These are phyloP conservation scores for Synergus japonicus DNA, from an alignment of 2,888 invertebrate genomes.

Conservation along the genomic window DNA sequence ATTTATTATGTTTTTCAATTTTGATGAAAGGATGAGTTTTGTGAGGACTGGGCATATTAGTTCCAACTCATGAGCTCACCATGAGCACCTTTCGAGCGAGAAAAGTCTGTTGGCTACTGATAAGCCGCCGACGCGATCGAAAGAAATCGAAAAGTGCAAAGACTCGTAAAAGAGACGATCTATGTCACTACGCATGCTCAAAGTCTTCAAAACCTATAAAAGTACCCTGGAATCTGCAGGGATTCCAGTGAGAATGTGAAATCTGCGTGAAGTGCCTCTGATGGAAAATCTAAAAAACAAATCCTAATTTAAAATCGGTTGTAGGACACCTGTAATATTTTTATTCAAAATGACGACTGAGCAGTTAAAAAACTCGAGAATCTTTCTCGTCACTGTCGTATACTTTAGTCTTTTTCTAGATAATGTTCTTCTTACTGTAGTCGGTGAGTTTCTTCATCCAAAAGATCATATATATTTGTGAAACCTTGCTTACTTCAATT, in stretches of 20 bases:
- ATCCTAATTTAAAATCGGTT: neutral
- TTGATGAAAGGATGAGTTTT: neutral
- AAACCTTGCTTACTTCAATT: neutral
- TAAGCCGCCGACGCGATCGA: slow-evolving; percentile 68
- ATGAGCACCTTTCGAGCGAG: slow-evolving; percentile 51
- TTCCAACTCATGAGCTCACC: slow-evolving; percentile 66
- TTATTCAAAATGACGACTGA: slow-evolving; percentile 52
- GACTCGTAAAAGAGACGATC: slow-evolving; percentile 67
- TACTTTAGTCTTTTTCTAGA: slow-evolving; percentile 89
- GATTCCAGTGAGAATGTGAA: slow-evolving; percentile 68
- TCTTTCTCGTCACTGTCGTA: slow-evolving; percentile 80
- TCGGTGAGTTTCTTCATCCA: slow-evolving; percentile 83
- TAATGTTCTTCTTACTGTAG: slow-evolving; percentile 91
- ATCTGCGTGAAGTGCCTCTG: slow-evolving; percentile 45
- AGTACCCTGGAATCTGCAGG: slow-evolving; percentile 63
- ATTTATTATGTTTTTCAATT: neutral
- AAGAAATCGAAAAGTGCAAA: slow-evolving; percentile 74
- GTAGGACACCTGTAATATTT: neutral
- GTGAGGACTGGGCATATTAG: slow-evolving; percentile 52
- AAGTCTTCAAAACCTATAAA: slow-evolving; percentile 65
- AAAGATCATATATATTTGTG: neutral
- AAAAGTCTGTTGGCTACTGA: slow-evolving; percentile 66
- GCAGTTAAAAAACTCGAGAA: slow-evolving; percentile 65
- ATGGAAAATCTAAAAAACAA: neutral
- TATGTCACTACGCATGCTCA: slow-evolving; percentile 68